These are phyloP conservation scores for Cerceris ruficornis DNA, from an alignment of 2,888 invertebrate genomes.

Conservation along the genomic window DNA sequence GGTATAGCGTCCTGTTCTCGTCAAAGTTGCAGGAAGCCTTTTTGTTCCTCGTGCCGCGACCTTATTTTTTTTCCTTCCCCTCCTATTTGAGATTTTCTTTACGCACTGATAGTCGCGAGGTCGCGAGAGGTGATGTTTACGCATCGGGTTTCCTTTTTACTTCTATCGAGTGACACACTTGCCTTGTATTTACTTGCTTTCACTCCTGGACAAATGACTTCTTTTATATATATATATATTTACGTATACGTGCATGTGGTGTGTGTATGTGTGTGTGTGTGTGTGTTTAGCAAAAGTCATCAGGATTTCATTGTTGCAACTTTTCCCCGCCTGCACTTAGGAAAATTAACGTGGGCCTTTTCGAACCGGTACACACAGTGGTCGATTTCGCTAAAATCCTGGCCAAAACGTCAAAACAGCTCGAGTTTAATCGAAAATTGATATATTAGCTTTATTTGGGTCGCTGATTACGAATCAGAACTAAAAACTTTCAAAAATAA, in stretches of 20 bases:
- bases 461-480: too few species aligned
- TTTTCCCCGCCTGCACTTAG: slow-evolving; percentile 18
- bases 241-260: neutral
- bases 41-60: slow-evolving; percentile 4
- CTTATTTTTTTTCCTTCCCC: slow-evolving; percentile 10
- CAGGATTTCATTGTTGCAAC: slow-evolving; percentile 7
- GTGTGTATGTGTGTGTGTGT: too few species aligned
- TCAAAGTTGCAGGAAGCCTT: slow-evolving; percentile 3
- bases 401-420: too few species aligned
- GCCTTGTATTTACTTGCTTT: slow-evolving; percentile 16
- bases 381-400: too few species aligned
- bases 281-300: slow-evolving; percentile 9
- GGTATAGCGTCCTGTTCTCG: neutral
- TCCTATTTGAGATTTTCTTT: slow-evolving; percentile 12
- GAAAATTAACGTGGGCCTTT: slow-evolving; percentile 6
- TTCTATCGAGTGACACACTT: slow-evolving; percentile 17
- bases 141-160: slow-evolving; percentile 18
- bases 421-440: too few species aligned
- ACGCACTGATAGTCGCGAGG: slow-evolving; percentile 10
- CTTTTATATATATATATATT: neutral
- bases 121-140: slow-evolving; percentile 2
- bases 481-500: too few species aligned
- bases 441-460: too few species aligned
- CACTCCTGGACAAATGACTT: slow-evolving; percentile 18
- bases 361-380: too few species aligned